These are phyloP conservation scores for Apodemia hepburni DNA, from an alignment of 2,888 invertebrate species.

Conservation along the genomic window DNA sequence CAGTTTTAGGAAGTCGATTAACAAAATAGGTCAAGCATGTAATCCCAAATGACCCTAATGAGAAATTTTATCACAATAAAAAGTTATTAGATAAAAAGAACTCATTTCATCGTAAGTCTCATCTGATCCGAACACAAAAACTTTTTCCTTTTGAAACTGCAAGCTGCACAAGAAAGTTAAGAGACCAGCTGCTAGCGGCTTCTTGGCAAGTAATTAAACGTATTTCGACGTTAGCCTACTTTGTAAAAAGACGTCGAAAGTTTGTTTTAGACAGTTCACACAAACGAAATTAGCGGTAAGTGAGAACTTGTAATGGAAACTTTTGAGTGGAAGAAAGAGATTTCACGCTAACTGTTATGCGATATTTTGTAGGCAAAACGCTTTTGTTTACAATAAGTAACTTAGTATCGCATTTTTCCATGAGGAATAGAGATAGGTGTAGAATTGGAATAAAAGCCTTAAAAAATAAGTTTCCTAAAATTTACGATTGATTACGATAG, in stretches of 20 bases:
- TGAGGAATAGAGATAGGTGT: no score
- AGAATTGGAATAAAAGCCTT: no score
- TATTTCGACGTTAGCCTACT: conserved; percentile 48
- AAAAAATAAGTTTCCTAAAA: no score
- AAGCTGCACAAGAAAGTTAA: conserved; percentile 53
- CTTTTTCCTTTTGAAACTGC: conserved; percentile 51
- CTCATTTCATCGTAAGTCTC: conserved; percentile 33
- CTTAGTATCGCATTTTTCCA: neutral
- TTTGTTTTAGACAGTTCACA: conserved; percentile 32
- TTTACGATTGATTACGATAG: no score
- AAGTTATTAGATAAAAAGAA: conserved; percentile 24
- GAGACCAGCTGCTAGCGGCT: conserved; percentile 51
- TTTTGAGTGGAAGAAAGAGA: conserved; percentile 10
- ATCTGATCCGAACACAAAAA: conserved; percentile 44
- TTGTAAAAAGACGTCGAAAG: conserved; percentile 33
- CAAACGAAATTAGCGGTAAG: conserved; percentile 32
- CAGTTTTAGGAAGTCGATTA: no score
- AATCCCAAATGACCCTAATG: neutral
- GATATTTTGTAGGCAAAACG: neutral
- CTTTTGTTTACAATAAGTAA: neutral
- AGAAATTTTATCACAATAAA: conserved; percentile 13
- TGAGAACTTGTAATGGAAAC: conserved; percentile 24
- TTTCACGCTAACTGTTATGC: conserved; percentile 17
- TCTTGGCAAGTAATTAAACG: conserved; percentile 70
- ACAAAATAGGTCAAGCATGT: neutral